phyloP scores from a whole-genome alignment of 2,113 vertebrate genomes.

The Grallaria varia region DNA sequence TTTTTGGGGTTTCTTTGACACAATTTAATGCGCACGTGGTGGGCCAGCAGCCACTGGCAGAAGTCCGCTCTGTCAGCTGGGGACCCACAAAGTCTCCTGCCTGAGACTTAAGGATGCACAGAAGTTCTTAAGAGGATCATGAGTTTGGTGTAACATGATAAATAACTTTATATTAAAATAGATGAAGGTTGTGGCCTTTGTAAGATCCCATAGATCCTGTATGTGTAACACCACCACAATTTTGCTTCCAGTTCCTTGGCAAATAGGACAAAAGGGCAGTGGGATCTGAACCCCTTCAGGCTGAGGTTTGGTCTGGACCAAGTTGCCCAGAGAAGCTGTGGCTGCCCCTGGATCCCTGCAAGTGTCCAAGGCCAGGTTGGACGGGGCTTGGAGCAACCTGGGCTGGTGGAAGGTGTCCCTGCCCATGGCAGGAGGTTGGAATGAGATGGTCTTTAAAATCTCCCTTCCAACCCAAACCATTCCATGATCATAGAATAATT shows the following conservation, averaged over 20 bases:
- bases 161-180: not conserved
- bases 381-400: rapidly evolving
- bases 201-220: not conserved
- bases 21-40: rapidly evolving
- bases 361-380: not conserved
- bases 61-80: not conserved
- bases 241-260: not conserved
- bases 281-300: not conserved
- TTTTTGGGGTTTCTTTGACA: not conserved
- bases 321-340: not conserved
- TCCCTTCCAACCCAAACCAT: not conserved
- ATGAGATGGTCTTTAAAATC: not conserved
- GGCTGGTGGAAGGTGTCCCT: not conserved
- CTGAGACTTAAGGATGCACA: not conserved
- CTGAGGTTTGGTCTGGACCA: not conserved
- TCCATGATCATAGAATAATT: not conserved
- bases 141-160: not conserved
- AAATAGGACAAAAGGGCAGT: not conserved
- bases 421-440: rapidly evolving
- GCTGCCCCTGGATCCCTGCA: not conserved
- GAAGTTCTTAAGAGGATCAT: not conserved
- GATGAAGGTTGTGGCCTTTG: not conserved
- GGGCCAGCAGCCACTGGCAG: not conserved
- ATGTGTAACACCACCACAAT: rapidly evolving
- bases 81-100: not conserved